Evolutionary conservation across 1,140 invertebrate genomes (phyloP), one percentile per base, ranked within the genome.

Genomic region (Hermatobates lingyangjiaoensis): DNA sequence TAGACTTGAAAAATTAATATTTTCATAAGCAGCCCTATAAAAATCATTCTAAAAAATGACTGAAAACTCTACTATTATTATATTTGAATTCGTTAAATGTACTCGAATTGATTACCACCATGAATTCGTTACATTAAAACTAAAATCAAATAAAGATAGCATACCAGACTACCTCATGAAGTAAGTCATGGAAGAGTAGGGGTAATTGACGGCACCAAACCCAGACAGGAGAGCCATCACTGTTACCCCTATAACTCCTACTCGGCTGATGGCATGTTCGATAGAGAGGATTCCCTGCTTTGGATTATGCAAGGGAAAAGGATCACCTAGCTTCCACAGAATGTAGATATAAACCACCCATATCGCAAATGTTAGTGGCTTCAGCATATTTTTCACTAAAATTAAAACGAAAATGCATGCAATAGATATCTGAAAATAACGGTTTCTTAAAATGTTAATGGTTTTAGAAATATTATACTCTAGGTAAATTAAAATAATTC

Each of bases 201-300:
- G 96, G 70, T 95, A 98, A 69, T 98, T 99, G 10, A 99, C 95
- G 57, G 96, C 96, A 81, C 96, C 95, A 74, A 99, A 99, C 24
- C 96, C 95, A 10, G 95, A 98, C 1, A 99, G 70, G 28, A 98
- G 70, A 1, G 95, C 95, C 93, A 99, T 99, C 2, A 98, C 85
- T 15, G 96, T 99, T 0, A 99, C 96, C n/a, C 93, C 93, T 61
- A 97, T 92, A 3, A 97, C 88, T 45, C 93, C 92, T 58, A 97
- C 81, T 64, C 96, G 69, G 47, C 92, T 96, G 7, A 99, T 92
- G 45, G 88, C 87, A 69, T 96, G 91, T 64, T 96, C 91, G 64
- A 96, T 96, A 5, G 76, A 94, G 54, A 96, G 76, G 60, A 95
- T 80, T 28, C 89, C 91, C 74, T 96, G 82, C 64, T 91, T 88